Evolutionary conservation across 35 echinoderm and acorn worm genomes (phyloP).

Genomic region (Apostichopus californicus): DNA sequence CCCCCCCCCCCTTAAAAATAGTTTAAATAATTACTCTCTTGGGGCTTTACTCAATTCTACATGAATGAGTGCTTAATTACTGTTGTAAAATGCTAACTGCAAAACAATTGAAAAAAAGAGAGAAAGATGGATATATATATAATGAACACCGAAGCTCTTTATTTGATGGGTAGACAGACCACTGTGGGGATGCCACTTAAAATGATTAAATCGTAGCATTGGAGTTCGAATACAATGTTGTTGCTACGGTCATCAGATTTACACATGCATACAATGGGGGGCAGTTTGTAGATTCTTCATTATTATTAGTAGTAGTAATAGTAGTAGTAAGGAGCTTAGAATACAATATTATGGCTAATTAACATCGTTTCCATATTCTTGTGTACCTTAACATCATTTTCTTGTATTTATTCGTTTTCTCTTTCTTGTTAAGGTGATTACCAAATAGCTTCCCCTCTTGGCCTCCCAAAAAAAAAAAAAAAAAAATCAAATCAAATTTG

Average conservation of each 20-base stretch:
- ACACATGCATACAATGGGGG: constrained; percentile 50
- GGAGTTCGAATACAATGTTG: constrained; percentile 49
- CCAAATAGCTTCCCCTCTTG: constrained; percentile 14
- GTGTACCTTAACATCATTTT: background rate
- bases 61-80: too few relatives aligned
- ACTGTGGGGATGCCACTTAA: constrained; percentile 42
- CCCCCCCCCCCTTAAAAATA: too few relatives aligned
- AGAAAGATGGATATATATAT: background rate
- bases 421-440: constrained; percentile 5
- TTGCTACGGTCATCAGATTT: constrained; percentile 49
- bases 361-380: constrained; percentile 7
- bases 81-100: too few relatives aligned
- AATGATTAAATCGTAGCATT: constrained; percentile 36
- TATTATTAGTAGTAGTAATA: constrained; percentile 5
- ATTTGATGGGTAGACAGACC: constrained; percentile 58
- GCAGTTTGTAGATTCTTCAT: background rate
- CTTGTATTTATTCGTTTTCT: background rate
- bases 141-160: constrained; percentile 63
- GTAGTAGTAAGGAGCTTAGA: constrained; percentile 20
- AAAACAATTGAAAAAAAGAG: background rate
- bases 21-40: too few relatives aligned
- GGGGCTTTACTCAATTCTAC: too few relatives aligned
- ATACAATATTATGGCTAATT: constrained; percentile 40
- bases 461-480: too few relatives aligned
- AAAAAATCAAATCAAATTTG: background rate